phyloP scores from a whole-genome alignment of 2,797 vertebrate species.

The Eulemur rubriventer region DNA sequence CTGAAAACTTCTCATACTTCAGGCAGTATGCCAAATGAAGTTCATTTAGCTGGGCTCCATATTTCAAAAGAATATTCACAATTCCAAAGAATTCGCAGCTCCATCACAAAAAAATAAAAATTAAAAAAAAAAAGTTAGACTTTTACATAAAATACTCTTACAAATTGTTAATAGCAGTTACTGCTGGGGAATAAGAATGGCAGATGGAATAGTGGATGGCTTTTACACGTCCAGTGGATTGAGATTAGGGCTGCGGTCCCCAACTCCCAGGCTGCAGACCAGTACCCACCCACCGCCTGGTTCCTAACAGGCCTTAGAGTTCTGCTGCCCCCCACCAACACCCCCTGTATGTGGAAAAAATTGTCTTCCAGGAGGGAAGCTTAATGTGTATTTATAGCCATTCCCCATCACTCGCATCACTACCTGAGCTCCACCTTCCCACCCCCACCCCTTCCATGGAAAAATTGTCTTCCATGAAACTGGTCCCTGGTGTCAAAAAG shows the following conservation, averaged over 20 bases:
- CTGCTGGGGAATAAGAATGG: background rate
- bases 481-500: too few species aligned
- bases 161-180: background rate
- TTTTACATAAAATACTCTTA: conserved; percentile 37
- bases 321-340: too few species aligned
- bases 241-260: background rate
- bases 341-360: too few species aligned
- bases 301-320: too few species aligned
- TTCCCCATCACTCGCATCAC: too few species aligned
- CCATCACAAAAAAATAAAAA: background rate
- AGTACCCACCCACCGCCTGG: too few species aligned
- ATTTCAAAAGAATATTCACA: conserved; percentile 84
- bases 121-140: conserved; percentile 24
- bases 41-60: conserved; percentile 83
- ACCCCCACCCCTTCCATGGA: too few species aligned
- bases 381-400: too few species aligned
- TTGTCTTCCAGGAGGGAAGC: too few species aligned
- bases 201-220: background rate
- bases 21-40: conserved; percentile 85
- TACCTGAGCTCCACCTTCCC: too few species aligned
- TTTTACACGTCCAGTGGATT: background rate
- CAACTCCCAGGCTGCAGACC: too few species aligned
- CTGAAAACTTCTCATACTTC: conserved; percentile 79
- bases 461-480: too few species aligned
- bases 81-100: conserved; percentile 79